Evolutionary conservation across 1,140 invertebrate genomes (phyloP), one percentile per base, ranked within the genome.

Genomic region (Leptinotarsa defecta): DNA sequence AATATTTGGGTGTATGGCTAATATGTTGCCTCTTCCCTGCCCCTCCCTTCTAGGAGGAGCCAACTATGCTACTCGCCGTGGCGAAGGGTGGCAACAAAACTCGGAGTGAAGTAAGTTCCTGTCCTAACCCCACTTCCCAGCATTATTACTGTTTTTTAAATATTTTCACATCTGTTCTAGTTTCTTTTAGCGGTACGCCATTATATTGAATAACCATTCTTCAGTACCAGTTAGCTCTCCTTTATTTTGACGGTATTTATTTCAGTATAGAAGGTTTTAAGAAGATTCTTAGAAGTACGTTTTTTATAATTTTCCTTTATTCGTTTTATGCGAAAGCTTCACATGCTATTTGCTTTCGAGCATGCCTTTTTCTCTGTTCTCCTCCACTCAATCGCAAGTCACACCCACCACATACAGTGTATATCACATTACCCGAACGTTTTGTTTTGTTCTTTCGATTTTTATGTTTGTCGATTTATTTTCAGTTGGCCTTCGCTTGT

Each of bases 31-130:
- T 86, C 82, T 81, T 79, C 83, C 83, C 81, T 82, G 80, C 79
- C 80, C 82, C 83, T 80, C 77, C 83, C 81, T 75, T 80, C 76
- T 87, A 90, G 90, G 89, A 91, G 90, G 89, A 90, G 89, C 87
- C 88, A 90, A 86, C 87, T 88, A 81, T 92, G 93, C 89, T 94
- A 94, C 90, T 95, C 94, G 84, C 94, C 94, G 88, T 96, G 94
- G 94, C 91, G 93, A 84, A 91, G 94, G 87, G 94, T 96, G 86
- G 94, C 94, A 86, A 94, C 93, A 87, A 96, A 95, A 88, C 92
- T 96, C 83, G 94, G 94, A 91, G 94, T 96, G 89, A 94, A 95
- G 94, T 96, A 95, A 95, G 94, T 95, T 85, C 82, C 80, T 73
- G 71, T 75, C 81, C 80, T 79, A 76, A 70, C 79, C 75, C 77